Base-by-base conservation (phyloP, 35 echinoderm and acorn worm genomes). In the Ptychodera flava region DNA sequence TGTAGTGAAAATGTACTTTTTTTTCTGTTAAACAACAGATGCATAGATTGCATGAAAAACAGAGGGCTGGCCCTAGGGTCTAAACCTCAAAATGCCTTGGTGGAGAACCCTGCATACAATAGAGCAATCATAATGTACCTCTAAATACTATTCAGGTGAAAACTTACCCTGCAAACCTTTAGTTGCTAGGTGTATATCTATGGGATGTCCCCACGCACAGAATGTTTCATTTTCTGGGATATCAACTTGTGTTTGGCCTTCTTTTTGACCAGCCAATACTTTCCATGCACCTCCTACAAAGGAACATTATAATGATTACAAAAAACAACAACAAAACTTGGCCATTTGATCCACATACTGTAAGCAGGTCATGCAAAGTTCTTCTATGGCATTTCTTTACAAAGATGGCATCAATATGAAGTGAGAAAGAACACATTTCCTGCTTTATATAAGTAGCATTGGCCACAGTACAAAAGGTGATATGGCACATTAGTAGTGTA, bases 221-320 rank as follows among this genome's bases (percentile, higher is more conserved):
- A 97, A 97, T 16, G 87, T 87, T 77, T 97, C 92, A 94, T 94
- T 97, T 84, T 97, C 92, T 80, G 95, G 95, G 30, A 89, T 86
- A 79, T 97, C 95, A 1, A 97, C 92, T 82, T 97, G 95, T 35
- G 95, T 97, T 81, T 97, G 95, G 32, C 95, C 95, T 80, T 97
- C 95, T 33, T 90, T 83, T 28, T 80, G 33, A 76, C 95, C 95
- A 35, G 95, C 92, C 78, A 97, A 90, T 0, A 97, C 95, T 85
- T 93, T 97, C 95, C 95, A 97, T 77, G 92, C 95, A 79, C 95
- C 95, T 77, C 95, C 95, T 97, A 31, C 36, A 78, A 75, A 29
- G 16, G 30, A 15, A 31, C 37, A 38, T 29, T 33, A 76, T n/a
- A n/a, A n/a, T n/a, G n/a, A n/a, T n/a, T n/a, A n/a, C n/a, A n/a